phyloP scores from a whole-genome alignment of 2,888 invertebrate species.

The Rhimphoctona megacephalus region DNA sequence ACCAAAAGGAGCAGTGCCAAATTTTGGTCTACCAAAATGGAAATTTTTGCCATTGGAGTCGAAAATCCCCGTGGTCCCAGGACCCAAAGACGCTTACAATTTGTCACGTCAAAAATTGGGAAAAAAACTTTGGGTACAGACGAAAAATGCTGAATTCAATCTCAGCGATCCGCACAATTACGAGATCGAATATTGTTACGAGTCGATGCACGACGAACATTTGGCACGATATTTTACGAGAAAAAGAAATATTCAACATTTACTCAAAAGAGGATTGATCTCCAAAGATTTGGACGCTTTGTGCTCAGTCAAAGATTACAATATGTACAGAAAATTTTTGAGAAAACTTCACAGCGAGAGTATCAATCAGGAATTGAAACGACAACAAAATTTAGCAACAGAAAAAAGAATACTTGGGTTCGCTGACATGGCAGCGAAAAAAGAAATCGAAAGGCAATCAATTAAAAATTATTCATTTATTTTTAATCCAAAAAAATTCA shows the following conservation, averaged over 20 bases:
- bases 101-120: constrained; percentile 84
- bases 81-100: constrained; percentile 81
- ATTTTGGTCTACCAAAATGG: constrained; percentile 84
- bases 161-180: constrained; percentile 79
- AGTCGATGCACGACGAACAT: constrained; percentile 82
- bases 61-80: constrained; percentile 84
- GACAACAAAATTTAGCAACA: constrained; percentile 49
- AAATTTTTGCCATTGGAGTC: constrained; percentile 83
- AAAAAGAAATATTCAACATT: constrained; percentile 57
- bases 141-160: constrained; percentile 76
- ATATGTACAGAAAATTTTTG: constrained; percentile 84
- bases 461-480: background rate
- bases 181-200: constrained; percentile 78
- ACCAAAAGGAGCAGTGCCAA: constrained; percentile 78
- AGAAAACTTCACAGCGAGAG: constrained; percentile 76
- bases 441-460: constrained; percentile 72
- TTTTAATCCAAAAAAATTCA: background rate
- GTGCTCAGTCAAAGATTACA: constrained; percentile 84
- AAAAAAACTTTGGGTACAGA: constrained; percentile 72
- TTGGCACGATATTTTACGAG: constrained; percentile 76
- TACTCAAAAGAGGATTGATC: constrained; percentile 80
- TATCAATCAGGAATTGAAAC: constrained; percentile 75
- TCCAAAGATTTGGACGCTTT: constrained; percentile 82
- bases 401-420: constrained; percentile 73
- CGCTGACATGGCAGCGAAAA: constrained; percentile 73